Percentiles rank a stretch among this genome's conserved stretches.
Evolutionary conservation across 2,113 vertebrate species (phyloP).

Genomic region (Dicrurus megarhynchus): DNA sequence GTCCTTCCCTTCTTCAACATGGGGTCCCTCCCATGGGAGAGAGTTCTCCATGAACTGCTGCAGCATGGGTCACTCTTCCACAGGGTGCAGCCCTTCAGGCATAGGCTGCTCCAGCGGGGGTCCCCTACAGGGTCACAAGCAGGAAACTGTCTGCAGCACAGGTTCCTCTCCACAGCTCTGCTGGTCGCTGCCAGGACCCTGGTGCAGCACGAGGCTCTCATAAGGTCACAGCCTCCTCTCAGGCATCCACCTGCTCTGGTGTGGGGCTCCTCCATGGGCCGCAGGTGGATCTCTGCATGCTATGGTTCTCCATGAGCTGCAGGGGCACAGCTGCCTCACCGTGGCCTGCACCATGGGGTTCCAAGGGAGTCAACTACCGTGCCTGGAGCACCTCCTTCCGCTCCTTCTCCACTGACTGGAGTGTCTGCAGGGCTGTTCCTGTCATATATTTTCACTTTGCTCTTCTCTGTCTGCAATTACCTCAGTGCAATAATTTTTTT

Average conservation of each 20-base stretch:
- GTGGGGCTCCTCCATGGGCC: not conserved
- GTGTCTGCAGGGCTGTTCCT: not conserved
- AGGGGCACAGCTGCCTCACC: not conserved
- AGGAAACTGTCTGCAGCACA: not conserved
- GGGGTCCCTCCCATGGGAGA: too few species aligned
- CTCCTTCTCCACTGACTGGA: not conserved
- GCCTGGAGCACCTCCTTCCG: not conserved
- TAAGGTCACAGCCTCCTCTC: not conserved
- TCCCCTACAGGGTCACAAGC: too few species aligned
- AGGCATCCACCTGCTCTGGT: not conserved
- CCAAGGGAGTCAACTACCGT: not conserved
- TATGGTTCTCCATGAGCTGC: not conserved
- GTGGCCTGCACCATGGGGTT: not conserved
- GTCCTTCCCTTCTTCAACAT: fast-evolving
- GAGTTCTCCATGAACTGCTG: not conserved
- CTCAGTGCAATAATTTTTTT: not conserved
- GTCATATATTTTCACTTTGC: not conserved
- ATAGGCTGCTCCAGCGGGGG: not conserved
- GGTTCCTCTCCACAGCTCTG: not conserved
- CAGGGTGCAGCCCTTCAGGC: not conserved
- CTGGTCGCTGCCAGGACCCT: not conserved
- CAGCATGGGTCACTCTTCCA: not conserved
- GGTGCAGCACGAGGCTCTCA: fast-evolving
- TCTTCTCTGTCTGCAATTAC: not conserved
- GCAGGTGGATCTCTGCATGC: not conserved